These are phyloP conservation scores for Tyria jacobaeae DNA, from an alignment of 2,888 invertebrate species.

Conservation along the genomic window DNA sequence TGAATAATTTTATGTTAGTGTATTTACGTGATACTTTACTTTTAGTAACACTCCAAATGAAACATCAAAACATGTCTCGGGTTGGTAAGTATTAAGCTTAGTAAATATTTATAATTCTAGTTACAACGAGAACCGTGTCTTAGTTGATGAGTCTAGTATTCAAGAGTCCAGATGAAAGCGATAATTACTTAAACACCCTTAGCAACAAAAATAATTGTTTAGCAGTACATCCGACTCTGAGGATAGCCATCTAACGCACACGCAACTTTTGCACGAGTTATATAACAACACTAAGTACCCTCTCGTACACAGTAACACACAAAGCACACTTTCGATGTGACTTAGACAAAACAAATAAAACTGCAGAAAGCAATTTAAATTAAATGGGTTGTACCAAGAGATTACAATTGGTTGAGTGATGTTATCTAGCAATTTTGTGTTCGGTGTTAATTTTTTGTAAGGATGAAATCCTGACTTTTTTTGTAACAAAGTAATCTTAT, in stretches of 20 bases:
- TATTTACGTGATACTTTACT: too few relatives aligned
- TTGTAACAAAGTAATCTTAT: neutral
- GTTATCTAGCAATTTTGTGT: conserved; percentile 6
- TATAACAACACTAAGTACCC: conserved; percentile 28
- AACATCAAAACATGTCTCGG: neutral
- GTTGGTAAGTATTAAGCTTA: conserved; percentile 4
- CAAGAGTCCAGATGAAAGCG: conserved; percentile 11
- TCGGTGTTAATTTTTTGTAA: neutral
- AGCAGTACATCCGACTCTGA: conserved; percentile 20
- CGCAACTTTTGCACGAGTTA: conserved; percentile 37
- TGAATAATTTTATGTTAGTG: too few relatives aligned
- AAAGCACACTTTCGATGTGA: conserved; percentile 15
- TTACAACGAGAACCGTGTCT: conserved; percentile 7
- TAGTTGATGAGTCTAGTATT: conserved; percentile 12
- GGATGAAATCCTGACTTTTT: too few relatives aligned
- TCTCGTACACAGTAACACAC: conserved; percentile 30
- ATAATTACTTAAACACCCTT: conserved; percentile 13
- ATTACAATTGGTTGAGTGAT: conserved; percentile 15
- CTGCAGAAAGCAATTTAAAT: conserved; percentile 23
- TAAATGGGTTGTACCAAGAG: conserved; percentile 23
- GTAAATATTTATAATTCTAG: conserved; percentile 7
- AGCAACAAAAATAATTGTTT: conserved; percentile 16
- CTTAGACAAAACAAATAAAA: conserved; percentile 20
- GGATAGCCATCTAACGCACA: conserved; percentile 20
- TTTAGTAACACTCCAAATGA: too few relatives aligned